Base-by-base conservation (phyloP, 2,888 invertebrate genomes). In the Nemotelus nigrinus region DNA sequence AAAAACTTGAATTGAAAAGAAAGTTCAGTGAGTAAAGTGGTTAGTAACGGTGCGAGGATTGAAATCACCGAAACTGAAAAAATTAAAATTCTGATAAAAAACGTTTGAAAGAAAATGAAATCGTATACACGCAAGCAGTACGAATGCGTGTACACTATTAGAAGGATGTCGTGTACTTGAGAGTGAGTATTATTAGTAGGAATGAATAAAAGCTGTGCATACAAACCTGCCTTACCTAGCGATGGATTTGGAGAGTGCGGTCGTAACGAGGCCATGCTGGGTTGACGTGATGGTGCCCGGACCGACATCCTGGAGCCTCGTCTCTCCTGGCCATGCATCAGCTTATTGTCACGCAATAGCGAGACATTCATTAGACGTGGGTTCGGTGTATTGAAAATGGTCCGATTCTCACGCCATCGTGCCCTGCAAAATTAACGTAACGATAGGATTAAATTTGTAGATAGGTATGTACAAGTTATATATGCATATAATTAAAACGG, bases 311-410 rank as follows among this genome's bases (percentile, higher is more conserved):
- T 90, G 10, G 95, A 94, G 60, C 95, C 94, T 6, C 94, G 92
- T 71, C 95, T 90, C 83, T 95, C 95, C 88, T 88, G 88, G 65
- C 92, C 90, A 84, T 94, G 94, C 80, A 93, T 88, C 76, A 94
- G 88, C 84, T 95, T 95, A 82, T 93, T 94, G 83, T 95, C 95
- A 83, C 93, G 90, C 83, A 96, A 88, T 82, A 96, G 87, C 2
- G 95, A 95, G 44, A 94, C 96, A 87, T 96, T 96, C 96, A 96
- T 96, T 87, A 97, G 89, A 79, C 97, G 92, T 79, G 97, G 96
- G 87, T 96, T 96, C 47, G 96, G 96, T 72, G 96, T 96, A 88
- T 96, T 96, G 89, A 97, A 96, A 84, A 97, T 96, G 53, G 96
- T 95, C 45, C 96, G 91, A 86, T 95, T 96, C 84, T 96, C 96